Evolutionary conservation across 37 sponge, comb jelly and placozoan genomes (phyloP).

Genomic region (Aplysina aerophoba): DNA sequence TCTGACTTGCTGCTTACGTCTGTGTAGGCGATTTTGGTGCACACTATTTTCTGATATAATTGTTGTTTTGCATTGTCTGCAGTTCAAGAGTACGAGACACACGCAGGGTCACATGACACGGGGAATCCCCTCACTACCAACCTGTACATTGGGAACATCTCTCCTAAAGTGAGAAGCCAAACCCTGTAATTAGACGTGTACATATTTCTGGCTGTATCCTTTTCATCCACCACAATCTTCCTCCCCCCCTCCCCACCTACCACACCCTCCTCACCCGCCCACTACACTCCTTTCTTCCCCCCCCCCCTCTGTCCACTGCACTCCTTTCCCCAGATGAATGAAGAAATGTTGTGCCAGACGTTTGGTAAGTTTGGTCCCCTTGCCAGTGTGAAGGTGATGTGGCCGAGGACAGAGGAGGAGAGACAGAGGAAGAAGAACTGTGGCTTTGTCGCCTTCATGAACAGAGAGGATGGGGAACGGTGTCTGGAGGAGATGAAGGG

Average conservation of each 20-base stretch:
- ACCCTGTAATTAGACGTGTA: not conserved
- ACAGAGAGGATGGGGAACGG: constrained; percentile 84
- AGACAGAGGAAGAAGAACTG: constrained; percentile 88
- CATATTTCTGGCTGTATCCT: not conserved
- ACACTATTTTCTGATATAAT: too few relatives aligned
- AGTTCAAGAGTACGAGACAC: constrained; percentile 67
- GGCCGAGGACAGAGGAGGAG: constrained; percentile 99
- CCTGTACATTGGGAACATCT: constrained; percentile 95
- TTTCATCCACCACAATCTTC: not conserved
- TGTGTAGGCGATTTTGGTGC: too few relatives aligned
- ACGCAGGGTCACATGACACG: constrained; percentile 77
- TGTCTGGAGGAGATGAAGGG: constrained; percentile 85
- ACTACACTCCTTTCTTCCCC: too few relatives aligned
- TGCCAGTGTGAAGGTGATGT: constrained; percentile 99
- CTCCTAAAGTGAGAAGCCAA: constrained; percentile 66
- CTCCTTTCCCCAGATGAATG: constrained; percentile 82
- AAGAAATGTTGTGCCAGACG: constrained; percentile 93
- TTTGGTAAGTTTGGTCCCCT: constrained; percentile 98
- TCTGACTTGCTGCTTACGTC: too few relatives aligned
- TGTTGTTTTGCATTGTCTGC: not conserved
- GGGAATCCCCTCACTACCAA: constrained; percentile 97
- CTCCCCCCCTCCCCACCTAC: too few relatives aligned
- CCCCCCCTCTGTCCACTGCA: too few relatives aligned
- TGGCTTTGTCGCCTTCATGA: constrained; percentile 99
- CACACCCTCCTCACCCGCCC: too few relatives aligned